Evolutionary conservation across 2,797 vertebrate genomes (phyloP), one percentile per base, ranked within the genome.

Genomic region (Leptoclinus maculatus): DNA sequence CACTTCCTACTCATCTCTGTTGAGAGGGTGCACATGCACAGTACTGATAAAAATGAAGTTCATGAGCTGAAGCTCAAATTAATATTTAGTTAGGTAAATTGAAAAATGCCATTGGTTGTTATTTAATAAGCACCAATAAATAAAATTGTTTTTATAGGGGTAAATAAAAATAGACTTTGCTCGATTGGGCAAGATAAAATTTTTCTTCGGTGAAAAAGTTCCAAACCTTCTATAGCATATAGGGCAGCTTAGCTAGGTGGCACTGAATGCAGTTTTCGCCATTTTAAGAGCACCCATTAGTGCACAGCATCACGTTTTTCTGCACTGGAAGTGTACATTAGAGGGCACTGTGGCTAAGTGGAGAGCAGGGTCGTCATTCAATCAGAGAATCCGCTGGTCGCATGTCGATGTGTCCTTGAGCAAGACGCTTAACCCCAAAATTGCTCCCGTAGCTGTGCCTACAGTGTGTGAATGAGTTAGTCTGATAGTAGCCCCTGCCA

Each of bases 251-350:
- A 4, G 36, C 49, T 13, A 41, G 47, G 25, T 5, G 4, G 58
- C 11, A 23, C n/a, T 45, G 25, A 17, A 45, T 45, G 0, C 3
- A 2, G 5, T 34, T 66, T 36, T 51, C 19, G 34, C 7, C 12
- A 23, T 13, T 66, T 3, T 5, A 29, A 21, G 41, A 21, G 21
- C 62, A 29, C 16, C 17, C 36, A 23, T 7, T 0, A 36, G 21
- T 32, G 4, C 54, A 32, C 16, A 0, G 0, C 0, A 32, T 57
- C 1, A 32, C 0, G 0, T 54, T 57, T 49, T 43, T 43, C 14
- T 36, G 5, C 17, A 29, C 3, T 47, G 1, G 7, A 41, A 8
- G n/a, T 17, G 9, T 27, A 29, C 25, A 17, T 11, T n/a, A 60
- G 34, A 38, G 58, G 58, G 11, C 58, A 23, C 5, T 32, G 29